Base-by-base conservation (phyloP, 1,140 invertebrate species). In the Atta colombica region DNA sequence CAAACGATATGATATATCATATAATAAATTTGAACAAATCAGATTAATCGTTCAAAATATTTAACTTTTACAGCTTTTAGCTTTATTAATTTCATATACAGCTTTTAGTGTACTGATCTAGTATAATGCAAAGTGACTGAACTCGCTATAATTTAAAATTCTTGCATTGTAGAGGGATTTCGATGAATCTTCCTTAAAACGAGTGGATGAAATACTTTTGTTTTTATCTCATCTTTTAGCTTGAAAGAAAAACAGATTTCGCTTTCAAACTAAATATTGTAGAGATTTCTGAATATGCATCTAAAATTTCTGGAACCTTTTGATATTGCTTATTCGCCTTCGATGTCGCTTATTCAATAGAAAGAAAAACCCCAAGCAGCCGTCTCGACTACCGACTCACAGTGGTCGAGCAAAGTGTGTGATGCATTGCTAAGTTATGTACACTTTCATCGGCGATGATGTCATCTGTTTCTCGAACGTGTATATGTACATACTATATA, bases 341-440 rank as follows among this genome's bases (percentile, higher is more conserved):
- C 35, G 21, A 45, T 21, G 55, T 63, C 12, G n/a, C 10, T 16
- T 8, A 35, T 78, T 49, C 31, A 2, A 5, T 18, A 21, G 16
- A 8, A n/a, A 35, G 39, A 74, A 61, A 63, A 74, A 49, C 10
- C 25, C 16, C 21, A 45, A 51, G n/a, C 45, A 71, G 28, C 31
- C 60, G 60, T 12, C 60, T 85, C 49, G 81, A 66, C 51, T 49
- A 68, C 14, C 31, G 49, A 14, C 16, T 12, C 60, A 78, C 31
- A 45, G 58, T 63, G 45, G 61, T n/a, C 49, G 21, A 18, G 49
- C 72, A 53, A 61, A 74, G 39, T 60, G 69, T 61, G 91, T 93
- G 93, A 94, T 94, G 90, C 94, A 94, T 93, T 92, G 90, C 85
- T 93, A 85, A 92, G 93, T 91, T 94, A 94, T 94, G 92, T 90